Percentiles rank a stretch among this genome's conserved stretches.
These are phyloP conservation scores for Elephantulus edwardii DNA, from an alignment of 2,113 vertebrate genomes.

Conservation along the genomic window DNA sequence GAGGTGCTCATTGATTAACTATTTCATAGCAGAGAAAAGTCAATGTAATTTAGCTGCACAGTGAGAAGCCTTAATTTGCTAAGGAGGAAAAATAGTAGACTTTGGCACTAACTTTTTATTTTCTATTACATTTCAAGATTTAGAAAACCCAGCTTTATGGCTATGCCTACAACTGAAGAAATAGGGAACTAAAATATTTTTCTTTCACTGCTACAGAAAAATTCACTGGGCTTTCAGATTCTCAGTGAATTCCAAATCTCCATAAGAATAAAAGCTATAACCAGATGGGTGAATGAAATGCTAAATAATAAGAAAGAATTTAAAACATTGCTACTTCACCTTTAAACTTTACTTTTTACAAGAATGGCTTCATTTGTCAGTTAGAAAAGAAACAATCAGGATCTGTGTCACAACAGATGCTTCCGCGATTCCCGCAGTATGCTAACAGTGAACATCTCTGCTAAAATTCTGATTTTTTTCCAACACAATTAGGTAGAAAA, in stretches of 20 bases:
- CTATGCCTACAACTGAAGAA: not conserved
- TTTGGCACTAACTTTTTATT: not conserved
- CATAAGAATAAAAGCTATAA: slow-evolving; percentile 65
- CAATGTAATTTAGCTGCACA: not conserved
- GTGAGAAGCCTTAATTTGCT: slow-evolving; percentile 12
- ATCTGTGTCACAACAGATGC: slow-evolving; percentile 57
- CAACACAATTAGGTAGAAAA: slow-evolving; percentile 66
- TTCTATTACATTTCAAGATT: slow-evolving; percentile 23
- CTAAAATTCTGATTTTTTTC: slow-evolving; percentile 56
- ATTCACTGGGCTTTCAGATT: slow-evolving; percentile 65
- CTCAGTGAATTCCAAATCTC: slow-evolving; percentile 45
- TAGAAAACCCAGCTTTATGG: slow-evolving; percentile 45
- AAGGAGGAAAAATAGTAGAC: not conserved
- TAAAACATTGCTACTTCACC: slow-evolving; percentile 52
- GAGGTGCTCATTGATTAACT: slow-evolving; percentile 56
- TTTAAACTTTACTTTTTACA: slow-evolving; percentile 55
- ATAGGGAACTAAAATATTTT: slow-evolving; percentile 37
- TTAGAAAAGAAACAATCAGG: slow-evolving; percentile 55
- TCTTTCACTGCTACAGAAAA: slow-evolving; percentile 35
- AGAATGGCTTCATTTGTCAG: slow-evolving; percentile 45
- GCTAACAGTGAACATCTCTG: slow-evolving; percentile 24
- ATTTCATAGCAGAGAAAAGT: slow-evolving; percentile 48
- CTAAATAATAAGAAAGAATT: slow-evolving; percentile 46
- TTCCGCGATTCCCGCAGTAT: not conserved
- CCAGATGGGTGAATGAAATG: slow-evolving; percentile 54